A percentile compares a stretch with the other conserved stretches of the same genome.
These are phyloP conservation scores for Drosophila monieri DNA, from an alignment of 2,888 invertebrate species.

Conservation along the genomic window DNA sequence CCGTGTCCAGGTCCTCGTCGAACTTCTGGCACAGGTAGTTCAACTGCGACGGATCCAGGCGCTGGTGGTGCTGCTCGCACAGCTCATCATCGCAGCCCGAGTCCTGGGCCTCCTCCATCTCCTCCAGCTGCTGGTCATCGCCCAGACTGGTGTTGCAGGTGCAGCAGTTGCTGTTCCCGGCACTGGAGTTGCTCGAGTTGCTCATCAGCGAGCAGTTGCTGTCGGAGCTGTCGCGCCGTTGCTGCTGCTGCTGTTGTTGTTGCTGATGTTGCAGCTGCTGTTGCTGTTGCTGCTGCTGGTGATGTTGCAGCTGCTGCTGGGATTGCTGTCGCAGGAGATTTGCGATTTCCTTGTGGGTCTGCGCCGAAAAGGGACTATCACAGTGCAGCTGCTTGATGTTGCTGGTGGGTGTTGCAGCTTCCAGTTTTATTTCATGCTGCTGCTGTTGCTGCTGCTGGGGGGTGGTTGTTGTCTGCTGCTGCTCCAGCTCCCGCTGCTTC, in stretches of 20 bases:
- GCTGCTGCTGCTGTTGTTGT: conserved; percentile 71
- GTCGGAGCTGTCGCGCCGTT: conserved; percentile 83
- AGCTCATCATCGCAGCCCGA: conserved; percentile 83
- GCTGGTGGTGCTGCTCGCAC: conserved; percentile 77
- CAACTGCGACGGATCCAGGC: conserved; percentile 73
- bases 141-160: conserved; percentile 68
- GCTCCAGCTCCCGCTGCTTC: conserved; percentile 81
- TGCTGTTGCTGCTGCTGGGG: conserved; percentile 43
- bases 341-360: conserved; percentile 75
- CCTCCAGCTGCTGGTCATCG: conserved; percentile 60
- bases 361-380: conserved; percentile 75
- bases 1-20: conserved; percentile 83
- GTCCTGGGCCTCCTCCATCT: conserved; percentile 76
- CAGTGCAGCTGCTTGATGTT: conserved; percentile 73
- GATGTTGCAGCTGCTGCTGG: conserved; percentile 63
- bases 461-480: conserved; percentile 56
- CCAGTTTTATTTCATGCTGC: conserved; percentile 45
- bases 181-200: conserved; percentile 76
- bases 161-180: conserved; percentile 67
- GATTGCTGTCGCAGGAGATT: conserved; percentile 73
- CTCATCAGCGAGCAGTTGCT: conserved; percentile 83
- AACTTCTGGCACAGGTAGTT: conserved; percentile 84
- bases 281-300: conserved; percentile 57
- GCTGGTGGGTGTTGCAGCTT: conserved; percentile 44
- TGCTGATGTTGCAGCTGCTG: conserved; percentile 80